Evolutionary conservation across 2,113 vertebrate species (phyloP).

Genomic region (Notechis scutatus): DNA sequence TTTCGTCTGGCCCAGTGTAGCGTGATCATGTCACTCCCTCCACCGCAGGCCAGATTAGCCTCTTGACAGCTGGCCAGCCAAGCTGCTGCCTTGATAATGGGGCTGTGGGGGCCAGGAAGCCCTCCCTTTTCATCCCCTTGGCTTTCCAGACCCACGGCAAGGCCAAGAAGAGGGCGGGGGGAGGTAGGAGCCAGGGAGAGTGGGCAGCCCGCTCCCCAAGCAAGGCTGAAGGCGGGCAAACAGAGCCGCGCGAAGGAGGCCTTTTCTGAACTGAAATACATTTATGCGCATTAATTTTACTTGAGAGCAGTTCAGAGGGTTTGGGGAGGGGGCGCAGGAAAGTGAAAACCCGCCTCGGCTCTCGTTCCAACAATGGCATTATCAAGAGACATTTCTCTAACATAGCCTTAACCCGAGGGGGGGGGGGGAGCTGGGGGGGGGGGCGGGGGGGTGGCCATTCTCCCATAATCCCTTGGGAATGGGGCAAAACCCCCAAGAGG

Average conservation of each 20-base stretch:
- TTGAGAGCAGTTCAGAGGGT: not conserved
- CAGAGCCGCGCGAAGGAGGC: not conserved
- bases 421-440: not conserved
- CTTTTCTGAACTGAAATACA: not conserved
- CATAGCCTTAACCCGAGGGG: not conserved
- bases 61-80: slow-evolving; percentile 31
- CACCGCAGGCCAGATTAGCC: slow-evolving; percentile 22
- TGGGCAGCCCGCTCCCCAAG: not conserved
- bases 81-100: not conserved
- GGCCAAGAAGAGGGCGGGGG: not conserved
- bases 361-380: not conserved
- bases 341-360: not conserved
- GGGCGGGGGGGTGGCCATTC: not conserved
- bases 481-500: not conserved
- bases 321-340: not conserved
- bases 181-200: not conserved
- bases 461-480: not conserved
- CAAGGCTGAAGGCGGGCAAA: not conserved
- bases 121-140: not conserved
- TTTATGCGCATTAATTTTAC: not conserved
- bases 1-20: not conserved
- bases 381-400: too few relatives aligned
- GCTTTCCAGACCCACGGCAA: not conserved
- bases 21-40: not conserved
- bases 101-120: not conserved